Conservation (phyloP, 1,140 invertebrate genomes). For the Ceratosolen solmsi region DNA sequence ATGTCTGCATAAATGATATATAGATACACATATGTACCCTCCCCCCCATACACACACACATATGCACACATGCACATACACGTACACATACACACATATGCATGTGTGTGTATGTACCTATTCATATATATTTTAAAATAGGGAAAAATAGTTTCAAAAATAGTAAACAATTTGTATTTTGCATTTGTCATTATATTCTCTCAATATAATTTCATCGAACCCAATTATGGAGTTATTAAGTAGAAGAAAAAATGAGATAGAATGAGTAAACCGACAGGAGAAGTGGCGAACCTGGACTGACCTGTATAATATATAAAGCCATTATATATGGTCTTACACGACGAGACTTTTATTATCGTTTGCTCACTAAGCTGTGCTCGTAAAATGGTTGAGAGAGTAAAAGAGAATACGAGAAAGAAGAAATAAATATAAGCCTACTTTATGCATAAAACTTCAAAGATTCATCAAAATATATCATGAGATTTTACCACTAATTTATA, state of each 20-base stretch:
- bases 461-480: background rate
- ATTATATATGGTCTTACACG: constrained; percentile 62
- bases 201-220: no score
- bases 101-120: no score
- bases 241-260: background rate
- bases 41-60: no score
- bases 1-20: no score
- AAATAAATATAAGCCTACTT: background rate
- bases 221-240: no score
- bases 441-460: background rate
- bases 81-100: no score
- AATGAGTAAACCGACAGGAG: background rate
- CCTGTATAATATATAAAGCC: constrained; percentile 62
- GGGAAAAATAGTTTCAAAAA: no score
- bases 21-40: no score
- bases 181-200: no score
- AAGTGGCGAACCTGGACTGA: constrained; percentile 52
- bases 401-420: background rate
- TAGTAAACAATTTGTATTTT: no score
- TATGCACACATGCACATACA: no score
- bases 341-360: constrained; percentile 54
- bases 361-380: constrained; percentile 42
- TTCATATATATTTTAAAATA: no score
- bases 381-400: constrained; percentile 45
- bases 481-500: constrained; percentile 7